Conservation (phyloP, 2,888 invertebrate species). For the Thysanoteuthis rhombus region DNA sequence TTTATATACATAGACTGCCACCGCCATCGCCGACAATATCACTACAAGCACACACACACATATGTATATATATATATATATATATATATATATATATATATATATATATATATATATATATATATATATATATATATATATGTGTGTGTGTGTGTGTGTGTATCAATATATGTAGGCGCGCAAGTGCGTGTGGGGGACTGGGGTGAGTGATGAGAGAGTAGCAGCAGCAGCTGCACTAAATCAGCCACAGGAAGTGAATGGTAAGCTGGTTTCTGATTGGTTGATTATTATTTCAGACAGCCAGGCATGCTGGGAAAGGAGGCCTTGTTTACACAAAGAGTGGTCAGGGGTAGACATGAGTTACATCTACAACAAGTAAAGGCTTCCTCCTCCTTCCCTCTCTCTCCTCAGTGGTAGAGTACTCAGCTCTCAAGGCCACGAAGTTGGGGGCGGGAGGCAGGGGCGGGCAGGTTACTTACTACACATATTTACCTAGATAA, state of each 20-base stretch:
- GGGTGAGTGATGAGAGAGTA: not conserved
- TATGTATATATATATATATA: not conserved
- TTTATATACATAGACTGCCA: not conserved
- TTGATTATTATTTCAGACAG: not conserved
- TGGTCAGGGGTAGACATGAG: constrained; percentile 12
- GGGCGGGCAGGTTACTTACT: not conserved
- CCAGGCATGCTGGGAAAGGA: not conserved
- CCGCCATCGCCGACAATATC: not conserved
- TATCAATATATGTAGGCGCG: not conserved
- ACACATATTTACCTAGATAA: not conserved
- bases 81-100: not conserved
- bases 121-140: not conserved
- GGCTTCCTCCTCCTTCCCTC: not conserved
- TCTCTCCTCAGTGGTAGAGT: not conserved
- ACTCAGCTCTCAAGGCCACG: not conserved
- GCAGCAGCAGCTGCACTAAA: not conserved
- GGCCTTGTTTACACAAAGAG: not conserved
- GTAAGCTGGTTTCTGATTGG: not conserved
- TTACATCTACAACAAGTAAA: not conserved
- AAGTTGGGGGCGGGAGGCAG: not conserved
- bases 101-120: not conserved
- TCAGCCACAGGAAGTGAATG: not conserved
- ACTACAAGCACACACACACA: not conserved
- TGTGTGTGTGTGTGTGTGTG: too few relatives aligned
- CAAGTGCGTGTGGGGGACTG: not conserved